These are phyloP conservation scores for Euschistus heros DNA, from an alignment of 1,140 invertebrate genomes.

Conservation along the genomic window DNA sequence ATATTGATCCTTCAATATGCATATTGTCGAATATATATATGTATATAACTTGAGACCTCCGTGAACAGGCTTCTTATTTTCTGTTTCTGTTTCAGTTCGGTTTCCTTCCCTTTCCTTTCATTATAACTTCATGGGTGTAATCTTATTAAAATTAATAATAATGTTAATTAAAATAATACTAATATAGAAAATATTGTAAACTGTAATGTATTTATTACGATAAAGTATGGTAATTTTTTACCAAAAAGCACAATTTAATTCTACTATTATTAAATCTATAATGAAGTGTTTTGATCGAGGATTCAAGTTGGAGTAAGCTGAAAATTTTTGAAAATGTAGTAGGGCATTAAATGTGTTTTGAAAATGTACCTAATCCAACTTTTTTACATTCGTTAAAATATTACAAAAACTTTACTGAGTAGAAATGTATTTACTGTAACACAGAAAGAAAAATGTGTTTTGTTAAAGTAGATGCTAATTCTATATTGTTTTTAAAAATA, in stretches of 20 bases:
- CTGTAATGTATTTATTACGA: conserved; percentile 29
- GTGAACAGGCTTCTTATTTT: background rate
- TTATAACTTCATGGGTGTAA: background rate
- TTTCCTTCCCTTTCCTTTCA: conserved; percentile 11
- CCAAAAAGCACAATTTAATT: conserved; percentile 22
- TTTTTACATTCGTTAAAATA: conserved; percentile 12
- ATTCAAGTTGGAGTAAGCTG: conserved; percentile 2
- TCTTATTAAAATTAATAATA: conserved; percentile 5
- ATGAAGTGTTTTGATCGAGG: conserved; percentile 3
- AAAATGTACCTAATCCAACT: conserved; percentile 4
- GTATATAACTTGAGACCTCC: conserved; percentile 14
- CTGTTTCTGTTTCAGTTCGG: background rate
- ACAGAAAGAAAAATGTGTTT: background rate
- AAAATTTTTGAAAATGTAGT: conserved; percentile 1
- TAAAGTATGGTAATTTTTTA: conserved; percentile 30
- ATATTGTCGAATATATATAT: conserved; percentile 12
- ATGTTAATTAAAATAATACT: conserved; percentile 5
- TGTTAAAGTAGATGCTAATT: conserved; percentile 3
- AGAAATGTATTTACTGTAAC: background rate
- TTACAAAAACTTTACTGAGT: conserved; percentile 5
- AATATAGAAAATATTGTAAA: conserved; percentile 24
- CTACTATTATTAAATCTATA: conserved; percentile 22
- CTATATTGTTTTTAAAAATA: background rate
- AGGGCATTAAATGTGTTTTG: conserved; percentile 10
- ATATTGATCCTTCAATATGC: background rate